Conservation (phyloP, 2,113 vertebrate genomes). For the Tretioscincus oriximinensis region DNA sequence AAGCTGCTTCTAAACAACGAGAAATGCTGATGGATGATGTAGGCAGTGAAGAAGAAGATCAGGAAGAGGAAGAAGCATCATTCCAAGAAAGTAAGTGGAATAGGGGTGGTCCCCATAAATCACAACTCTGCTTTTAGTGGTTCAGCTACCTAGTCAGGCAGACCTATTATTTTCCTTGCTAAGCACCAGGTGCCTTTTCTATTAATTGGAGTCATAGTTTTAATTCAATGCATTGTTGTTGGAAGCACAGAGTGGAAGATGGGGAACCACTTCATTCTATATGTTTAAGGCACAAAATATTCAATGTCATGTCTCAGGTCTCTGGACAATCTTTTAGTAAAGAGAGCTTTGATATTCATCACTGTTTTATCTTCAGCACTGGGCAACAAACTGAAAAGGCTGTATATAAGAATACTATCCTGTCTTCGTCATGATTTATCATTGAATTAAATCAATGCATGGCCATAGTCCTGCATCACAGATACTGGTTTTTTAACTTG, state of each 20-base stretch:
- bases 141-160: slow-evolving; percentile 4
- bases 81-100: slow-evolving; percentile 87
- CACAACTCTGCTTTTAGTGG: background rate
- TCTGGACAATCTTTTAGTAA: background rate
- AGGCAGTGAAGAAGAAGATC: slow-evolving; percentile 94
- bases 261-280: background rate
- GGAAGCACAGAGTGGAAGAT: background rate
- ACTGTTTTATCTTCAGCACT: slow-evolving; percentile 37
- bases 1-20: slow-evolving; percentile 96
- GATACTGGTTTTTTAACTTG: background rate
- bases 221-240: background rate
- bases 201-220: background rate
- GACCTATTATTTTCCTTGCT: background rate
- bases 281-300: background rate
- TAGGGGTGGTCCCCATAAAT: background rate
- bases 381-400: slow-evolving; percentile 31
- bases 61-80: slow-evolving; percentile 87
- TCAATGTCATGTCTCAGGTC: background rate
- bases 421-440: background rate
- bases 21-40: slow-evolving; percentile 95
- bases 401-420: slow-evolving; percentile 12
- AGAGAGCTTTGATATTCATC: slow-evolving; percentile 4
- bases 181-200: background rate
- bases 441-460: background rate
- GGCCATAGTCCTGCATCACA: background rate